These are phyloP conservation scores for Coracopsis vasa DNA, from an alignment of 2,113 vertebrate species.

Conservation along the genomic window DNA sequence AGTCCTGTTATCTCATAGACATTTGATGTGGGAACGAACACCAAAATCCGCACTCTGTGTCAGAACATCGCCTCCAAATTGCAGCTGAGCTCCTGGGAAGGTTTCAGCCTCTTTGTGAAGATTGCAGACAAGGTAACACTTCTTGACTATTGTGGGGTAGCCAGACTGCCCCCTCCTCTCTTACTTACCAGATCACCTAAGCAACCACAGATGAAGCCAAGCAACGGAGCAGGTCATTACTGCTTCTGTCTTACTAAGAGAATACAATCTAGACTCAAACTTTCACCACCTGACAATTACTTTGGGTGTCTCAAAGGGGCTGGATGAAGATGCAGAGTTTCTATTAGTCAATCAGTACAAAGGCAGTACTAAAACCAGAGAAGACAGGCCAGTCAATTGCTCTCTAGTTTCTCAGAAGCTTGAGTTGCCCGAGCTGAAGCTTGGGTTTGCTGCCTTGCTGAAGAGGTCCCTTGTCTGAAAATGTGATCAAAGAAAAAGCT, in stretches of 20 bases:
- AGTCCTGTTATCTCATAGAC: slow-evolving; percentile 68
- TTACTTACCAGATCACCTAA: neutral
- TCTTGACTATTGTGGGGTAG: neutral
- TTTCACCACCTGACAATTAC: neutral
- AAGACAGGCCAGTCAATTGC: neutral
- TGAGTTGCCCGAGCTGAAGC: neutral
- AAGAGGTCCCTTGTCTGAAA: neutral
- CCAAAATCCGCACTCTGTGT: slow-evolving; percentile 83
- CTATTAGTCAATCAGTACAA: neutral
- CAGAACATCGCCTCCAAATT: slow-evolving; percentile 77
- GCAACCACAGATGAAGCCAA: neutral
- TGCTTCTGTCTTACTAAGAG: neutral
- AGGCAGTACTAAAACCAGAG: neutral
- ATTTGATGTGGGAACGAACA: slow-evolving; percentile 84
- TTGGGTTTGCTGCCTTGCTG: neutral
- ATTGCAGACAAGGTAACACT: slow-evolving; percentile 87
- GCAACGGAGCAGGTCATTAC: neutral
- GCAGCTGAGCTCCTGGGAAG: slow-evolving; percentile 83
- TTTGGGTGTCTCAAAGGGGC: neutral
- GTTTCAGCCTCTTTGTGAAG: slow-evolving; percentile 94
- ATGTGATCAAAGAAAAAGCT: neutral
- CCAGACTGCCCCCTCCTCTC: neutral
- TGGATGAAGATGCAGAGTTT: neutral
- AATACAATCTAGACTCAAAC: neutral
- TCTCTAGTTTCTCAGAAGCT: neutral